Evolutionary conservation across 2,888 invertebrate species (phyloP), one percentile per base, ranked within the genome.

Genomic region (Zelleria hepariella): DNA sequence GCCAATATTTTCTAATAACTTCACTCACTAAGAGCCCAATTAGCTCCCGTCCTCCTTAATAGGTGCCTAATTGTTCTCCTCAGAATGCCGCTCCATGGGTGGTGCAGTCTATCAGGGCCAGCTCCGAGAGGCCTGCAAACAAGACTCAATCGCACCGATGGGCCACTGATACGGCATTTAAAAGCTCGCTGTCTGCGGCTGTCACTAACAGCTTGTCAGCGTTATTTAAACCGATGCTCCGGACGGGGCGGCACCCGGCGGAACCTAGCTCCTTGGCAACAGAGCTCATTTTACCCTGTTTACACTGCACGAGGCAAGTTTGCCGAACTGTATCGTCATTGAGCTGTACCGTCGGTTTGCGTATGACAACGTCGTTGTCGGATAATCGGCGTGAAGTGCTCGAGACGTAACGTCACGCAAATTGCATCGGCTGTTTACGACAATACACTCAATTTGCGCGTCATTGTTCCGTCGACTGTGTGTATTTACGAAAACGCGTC

Each of bases 391-490:
- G 71, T 71, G 69, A 67, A 71, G 70, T 68, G 69, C 70, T 66
- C 68, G 71, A 55, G 58, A 23, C 26, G 24, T 42, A 20, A 15
- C 69, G 69, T 72, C 74, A 71, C 67, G 68, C 76, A 82, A 80
- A 79, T 80, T 79, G 75, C 70, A 66, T 64, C 67, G 70, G 67
- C 74, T 26, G 77, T 77, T 74, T 71, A 73, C 74, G 71, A 71
- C 70, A 70, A 65, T 70, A 68, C 71, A 67, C 75, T 75, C 77
- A 70, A 79, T 81, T 78, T 77, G 73, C 67, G 60, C 61, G 65
- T 63, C 62, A 68, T 71, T 69, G 68, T 68, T 26, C 57, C 60
- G 62, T 60, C 59, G 67, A 68, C 63, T 68, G 65, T 69, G 71
- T 67, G 69, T 70, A 67, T n/a, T 18, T 56, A 59, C 4, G 5